Evolutionary conservation across 2,888 invertebrate genomes (phyloP).

Genomic region (Unio delphinus): DNA sequence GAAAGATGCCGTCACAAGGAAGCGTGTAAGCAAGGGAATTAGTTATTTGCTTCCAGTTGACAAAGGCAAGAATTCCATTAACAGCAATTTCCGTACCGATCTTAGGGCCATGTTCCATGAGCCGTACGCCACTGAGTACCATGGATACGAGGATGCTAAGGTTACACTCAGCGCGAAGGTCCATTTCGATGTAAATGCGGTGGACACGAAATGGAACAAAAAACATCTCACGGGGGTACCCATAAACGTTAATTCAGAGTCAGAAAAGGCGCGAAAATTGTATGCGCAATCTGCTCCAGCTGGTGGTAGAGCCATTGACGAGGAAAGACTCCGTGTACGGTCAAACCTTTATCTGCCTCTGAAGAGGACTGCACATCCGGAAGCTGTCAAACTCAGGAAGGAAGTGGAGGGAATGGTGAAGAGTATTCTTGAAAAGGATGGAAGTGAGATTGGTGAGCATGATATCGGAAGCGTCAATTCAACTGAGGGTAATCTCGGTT

Average conservation of each 20-base stretch:
- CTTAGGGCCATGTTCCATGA: conserved; percentile 64
- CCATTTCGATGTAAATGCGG: conserved; percentile 56
- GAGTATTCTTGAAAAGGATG: conserved; percentile 52
- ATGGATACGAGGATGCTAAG: conserved; percentile 48
- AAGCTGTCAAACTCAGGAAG: conserved; percentile 52
- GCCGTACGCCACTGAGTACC: conserved; percentile 53
- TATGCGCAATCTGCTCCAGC: conserved; percentile 60
- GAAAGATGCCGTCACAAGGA: conserved; percentile 58
- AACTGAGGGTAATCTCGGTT: background rate
- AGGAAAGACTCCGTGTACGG: conserved; percentile 43
- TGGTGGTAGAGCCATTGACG: conserved; percentile 37
- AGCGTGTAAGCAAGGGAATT: conserved; percentile 59
- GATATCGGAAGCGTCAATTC: conserved; percentile 5
- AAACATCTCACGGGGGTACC: conserved; percentile 36
- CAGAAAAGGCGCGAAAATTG: conserved; percentile 48
- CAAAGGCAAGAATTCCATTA: conserved; percentile 60
- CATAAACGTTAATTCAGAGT: conserved; percentile 54
- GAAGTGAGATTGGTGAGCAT: conserved; percentile 37
- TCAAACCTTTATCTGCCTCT: conserved; percentile 57
- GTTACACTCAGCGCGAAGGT: conserved; percentile 49
- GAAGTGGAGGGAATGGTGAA: conserved; percentile 58
- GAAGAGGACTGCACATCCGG: conserved; percentile 54
- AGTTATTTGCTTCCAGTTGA: conserved; percentile 63
- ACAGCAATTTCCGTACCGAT: conserved; percentile 60
- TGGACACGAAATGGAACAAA: conserved; percentile 49